A percentile compares a stretch with the other conserved stretches of the same genome.
These are phyloP conservation scores for Nomada flava DNA, from an alignment of 2,888 invertebrate genomes.

Conservation along the genomic window DNA sequence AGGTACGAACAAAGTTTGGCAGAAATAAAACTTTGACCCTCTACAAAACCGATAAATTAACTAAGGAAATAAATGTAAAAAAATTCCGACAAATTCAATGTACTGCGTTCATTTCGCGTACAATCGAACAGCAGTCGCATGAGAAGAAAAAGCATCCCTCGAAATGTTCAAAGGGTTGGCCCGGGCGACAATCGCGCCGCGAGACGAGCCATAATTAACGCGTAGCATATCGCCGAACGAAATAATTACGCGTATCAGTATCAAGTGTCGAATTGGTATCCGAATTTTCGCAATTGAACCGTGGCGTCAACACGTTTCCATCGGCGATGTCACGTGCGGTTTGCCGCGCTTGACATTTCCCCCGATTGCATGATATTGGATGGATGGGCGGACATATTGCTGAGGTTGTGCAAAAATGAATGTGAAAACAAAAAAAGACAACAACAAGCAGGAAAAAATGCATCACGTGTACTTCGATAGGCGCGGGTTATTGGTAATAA, in stretches of 20 bases:
- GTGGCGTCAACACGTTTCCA: conserved; percentile 53
- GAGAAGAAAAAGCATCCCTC: conserved; percentile 4
- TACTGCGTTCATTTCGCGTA: neutral
- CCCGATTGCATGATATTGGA: conserved; percentile 70
- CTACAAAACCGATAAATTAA: too few species aligned
- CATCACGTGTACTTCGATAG: conserved; percentile 27
- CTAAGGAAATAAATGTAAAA: too few species aligned
- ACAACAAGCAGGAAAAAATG: conserved; percentile 33
- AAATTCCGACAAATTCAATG: neutral
- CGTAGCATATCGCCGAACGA: conserved; percentile 50
- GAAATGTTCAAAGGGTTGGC: conserved; percentile 3
- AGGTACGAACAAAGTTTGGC: too few species aligned
- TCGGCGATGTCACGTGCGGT: conserved; percentile 61
- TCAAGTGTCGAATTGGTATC: conserved; percentile 66
- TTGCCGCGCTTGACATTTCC: conserved; percentile 69
- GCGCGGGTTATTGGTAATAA: conserved; percentile 22
- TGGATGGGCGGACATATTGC: conserved; percentile 57
- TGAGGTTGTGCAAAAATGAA: conserved; percentile 51
- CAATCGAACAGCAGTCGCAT: neutral
- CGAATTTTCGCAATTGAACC: conserved; percentile 65
- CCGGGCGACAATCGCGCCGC: neutral
- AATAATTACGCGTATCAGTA: conserved; percentile 66
- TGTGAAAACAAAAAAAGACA: conserved; percentile 32
- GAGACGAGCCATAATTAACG: conserved; percentile 37
- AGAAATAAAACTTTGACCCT: too few species aligned